Percentiles rank a stretch among this genome's conserved stretches.
These are phyloP conservation scores for Psittacula cyanocephala DNA, from an alignment of 2,113 vertebrate species.

Conservation along the genomic window DNA sequence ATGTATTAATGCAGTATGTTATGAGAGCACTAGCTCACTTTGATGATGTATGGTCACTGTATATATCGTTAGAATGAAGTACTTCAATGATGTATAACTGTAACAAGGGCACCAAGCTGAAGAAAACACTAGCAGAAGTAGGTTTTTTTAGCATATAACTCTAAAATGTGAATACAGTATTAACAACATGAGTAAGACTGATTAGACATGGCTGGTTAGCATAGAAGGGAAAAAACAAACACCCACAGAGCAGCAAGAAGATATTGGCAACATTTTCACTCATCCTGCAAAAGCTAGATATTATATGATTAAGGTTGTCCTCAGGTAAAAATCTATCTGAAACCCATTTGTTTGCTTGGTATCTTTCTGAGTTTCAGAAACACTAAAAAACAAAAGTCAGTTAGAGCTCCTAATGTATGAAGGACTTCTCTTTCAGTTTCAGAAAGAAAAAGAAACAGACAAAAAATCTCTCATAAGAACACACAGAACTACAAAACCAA, in stretches of 20 bases:
- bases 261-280: neutral
- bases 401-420: neutral
- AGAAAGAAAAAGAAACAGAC: neutral
- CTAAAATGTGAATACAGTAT: neutral
- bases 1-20: constrained; percentile 13
- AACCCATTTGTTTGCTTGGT: neutral
- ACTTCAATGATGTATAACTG: neutral
- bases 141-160: neutral
- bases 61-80: neutral
- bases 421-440: neutral
- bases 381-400: neutral
- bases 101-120: constrained; percentile 15
- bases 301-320: neutral
- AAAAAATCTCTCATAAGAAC: neutral
- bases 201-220: neutral
- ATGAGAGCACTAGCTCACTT: neutral
- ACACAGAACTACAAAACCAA: neutral
- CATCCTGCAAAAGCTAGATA: neutral
- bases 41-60: neutral
- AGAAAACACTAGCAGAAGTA: neutral
- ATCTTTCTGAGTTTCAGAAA: neutral
- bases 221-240: neutral
- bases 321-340: neutral
- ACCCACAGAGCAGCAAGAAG: neutral
- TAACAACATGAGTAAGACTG: neutral